Conservation (phyloP, 1,140 invertebrate species). For the Octopus sinensis region DNA sequence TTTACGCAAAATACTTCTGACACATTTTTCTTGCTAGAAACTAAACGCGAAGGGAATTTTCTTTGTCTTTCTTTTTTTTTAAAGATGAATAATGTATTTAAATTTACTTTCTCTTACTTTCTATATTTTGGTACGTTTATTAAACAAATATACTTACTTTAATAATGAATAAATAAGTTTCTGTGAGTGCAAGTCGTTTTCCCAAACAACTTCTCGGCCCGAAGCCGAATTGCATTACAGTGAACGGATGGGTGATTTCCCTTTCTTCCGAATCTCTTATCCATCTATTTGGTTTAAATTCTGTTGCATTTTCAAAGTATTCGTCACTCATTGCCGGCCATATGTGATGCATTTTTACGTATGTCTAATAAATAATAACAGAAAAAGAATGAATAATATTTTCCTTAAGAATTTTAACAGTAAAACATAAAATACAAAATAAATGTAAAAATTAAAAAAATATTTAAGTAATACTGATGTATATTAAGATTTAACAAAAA, state of each 20-base stretch:
- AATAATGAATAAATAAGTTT: background rate
- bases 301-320: background rate
- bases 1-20: too few relatives aligned
- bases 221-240: background rate
- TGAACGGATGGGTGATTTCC: background rate
- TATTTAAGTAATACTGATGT: background rate
- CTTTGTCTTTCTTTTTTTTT: background rate
- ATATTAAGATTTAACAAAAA: background rate
- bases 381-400: background rate
- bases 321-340: background rate
- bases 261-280: background rate
- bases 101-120: background rate
- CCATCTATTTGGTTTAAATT: background rate
- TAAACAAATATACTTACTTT: background rate
- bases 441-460: background rate
- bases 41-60: background rate
- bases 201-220: background rate
- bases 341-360: background rate
- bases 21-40: background rate
- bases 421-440: background rate
- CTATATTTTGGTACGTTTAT: background rate
- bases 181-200: background rate
- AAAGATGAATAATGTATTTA: background rate
- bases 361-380: background rate
- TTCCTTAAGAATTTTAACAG: background rate